Evolutionary conservation across 2,113 vertebrate genomes (phyloP).

Genomic region (Ivindomyrus marchei): DNA sequence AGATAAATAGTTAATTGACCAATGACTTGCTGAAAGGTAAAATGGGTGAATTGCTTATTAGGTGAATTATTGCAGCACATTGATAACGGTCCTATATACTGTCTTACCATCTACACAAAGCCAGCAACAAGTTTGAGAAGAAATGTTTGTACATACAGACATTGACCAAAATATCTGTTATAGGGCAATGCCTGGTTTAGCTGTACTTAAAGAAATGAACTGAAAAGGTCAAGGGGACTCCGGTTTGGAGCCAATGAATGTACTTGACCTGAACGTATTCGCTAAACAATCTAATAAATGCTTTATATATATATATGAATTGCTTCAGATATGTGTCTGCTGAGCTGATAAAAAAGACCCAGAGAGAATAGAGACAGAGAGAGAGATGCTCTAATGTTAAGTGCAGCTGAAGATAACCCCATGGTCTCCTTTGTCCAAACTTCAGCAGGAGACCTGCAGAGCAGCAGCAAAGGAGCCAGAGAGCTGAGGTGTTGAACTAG

Average conservation of each 20-base stretch:
- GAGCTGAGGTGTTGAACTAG: neutral
- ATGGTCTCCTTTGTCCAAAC: neutral
- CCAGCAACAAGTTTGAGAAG: neutral
- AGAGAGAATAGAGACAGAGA: neutral
- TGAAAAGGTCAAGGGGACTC: neutral
- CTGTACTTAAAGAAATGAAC: neutral
- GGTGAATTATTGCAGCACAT: neutral
- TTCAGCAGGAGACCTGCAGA: neutral
- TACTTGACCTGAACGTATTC: neutral
- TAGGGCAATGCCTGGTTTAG: neutral
- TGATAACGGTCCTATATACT: neutral
- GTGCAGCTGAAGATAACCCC: neutral
- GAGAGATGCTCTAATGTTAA: neutral
- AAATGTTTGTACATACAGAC: neutral
- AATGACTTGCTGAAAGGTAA: neutral
- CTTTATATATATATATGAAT: neutral
- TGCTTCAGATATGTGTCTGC: neutral
- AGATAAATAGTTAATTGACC: neutral
- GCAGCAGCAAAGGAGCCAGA: neutral
- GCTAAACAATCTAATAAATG: neutral
- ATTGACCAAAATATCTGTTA: neutral
- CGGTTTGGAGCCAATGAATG: neutral
- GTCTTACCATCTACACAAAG: neutral
- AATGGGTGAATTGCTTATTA: neutral
- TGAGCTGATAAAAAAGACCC: neutral